Percentiles rank a stretch among this genome's conserved stretches.
phyloP scores from a whole-genome alignment of 2,888 invertebrate genomes.

The Phasia obesa region DNA sequence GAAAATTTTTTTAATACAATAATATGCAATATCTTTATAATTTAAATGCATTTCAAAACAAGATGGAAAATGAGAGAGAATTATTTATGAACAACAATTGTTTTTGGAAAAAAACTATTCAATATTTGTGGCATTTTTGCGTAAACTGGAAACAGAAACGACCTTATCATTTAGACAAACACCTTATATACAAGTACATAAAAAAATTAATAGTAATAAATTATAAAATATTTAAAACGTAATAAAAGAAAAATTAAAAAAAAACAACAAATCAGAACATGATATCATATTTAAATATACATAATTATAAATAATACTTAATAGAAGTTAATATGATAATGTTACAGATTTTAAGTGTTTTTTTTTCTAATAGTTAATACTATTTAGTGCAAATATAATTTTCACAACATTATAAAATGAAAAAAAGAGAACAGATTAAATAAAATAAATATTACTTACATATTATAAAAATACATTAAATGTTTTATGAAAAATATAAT shows the following conservation, averaged over 20 bases:
- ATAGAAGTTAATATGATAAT: constrained; percentile 42
- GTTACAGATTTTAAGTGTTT: constrained; percentile 69
- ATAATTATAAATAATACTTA: constrained; percentile 26
- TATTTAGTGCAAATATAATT: constrained; percentile 70
- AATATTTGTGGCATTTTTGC: not conserved
- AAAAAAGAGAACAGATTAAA: constrained; percentile 41
- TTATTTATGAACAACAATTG: no score
- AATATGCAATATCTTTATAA: no score
- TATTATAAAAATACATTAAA: constrained; percentile 59
- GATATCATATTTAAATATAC: constrained; percentile 37
- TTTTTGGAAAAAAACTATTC: no score
- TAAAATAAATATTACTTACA: constrained; percentile 43
- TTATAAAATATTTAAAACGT: constrained; percentile 62
- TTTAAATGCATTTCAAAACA: no score
- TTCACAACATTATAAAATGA: constrained; percentile 55
- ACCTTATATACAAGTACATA: not conserved
- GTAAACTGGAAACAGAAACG: not conserved
- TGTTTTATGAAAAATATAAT: constrained; percentile 52
- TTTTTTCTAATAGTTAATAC: constrained; percentile 67
- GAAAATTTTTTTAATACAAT: no score
- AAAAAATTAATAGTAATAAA: not conserved
- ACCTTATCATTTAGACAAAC: constrained; percentile 14
- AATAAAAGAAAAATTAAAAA: constrained; percentile 42
- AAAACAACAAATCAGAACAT: constrained; percentile 14
- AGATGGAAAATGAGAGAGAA: no score